These are phyloP conservation scores for Onychostoma macrolepis DNA, from an alignment of 2,113 vertebrate genomes.

Conservation along the genomic window DNA sequence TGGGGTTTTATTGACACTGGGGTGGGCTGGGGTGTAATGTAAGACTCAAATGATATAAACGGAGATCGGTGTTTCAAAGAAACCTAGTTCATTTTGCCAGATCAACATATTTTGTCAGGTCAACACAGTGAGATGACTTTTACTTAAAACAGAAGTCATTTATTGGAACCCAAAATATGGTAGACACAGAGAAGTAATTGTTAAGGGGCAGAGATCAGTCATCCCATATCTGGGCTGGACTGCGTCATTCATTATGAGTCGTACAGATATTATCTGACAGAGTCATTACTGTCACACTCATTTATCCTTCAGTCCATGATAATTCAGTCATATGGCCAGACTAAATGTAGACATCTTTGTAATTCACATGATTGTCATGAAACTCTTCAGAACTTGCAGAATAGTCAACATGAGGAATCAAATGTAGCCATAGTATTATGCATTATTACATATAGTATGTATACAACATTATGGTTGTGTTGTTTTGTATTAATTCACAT, in stretches of 20 bases:
- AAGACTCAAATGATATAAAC: neutral
- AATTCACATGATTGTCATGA: neutral
- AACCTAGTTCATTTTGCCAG: neutral
- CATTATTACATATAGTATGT: neutral
- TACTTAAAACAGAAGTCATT: neutral
- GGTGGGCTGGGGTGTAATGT: neutral
- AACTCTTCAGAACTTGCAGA: neutral
- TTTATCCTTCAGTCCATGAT: neutral
- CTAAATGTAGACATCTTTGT: neutral
- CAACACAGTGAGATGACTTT: neutral
- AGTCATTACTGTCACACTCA: neutral
- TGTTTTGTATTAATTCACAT: neutral
- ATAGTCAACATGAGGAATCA: neutral
- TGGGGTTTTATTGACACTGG: neutral
- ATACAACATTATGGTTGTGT: neutral
- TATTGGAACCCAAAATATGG: neutral
- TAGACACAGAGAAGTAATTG: neutral
- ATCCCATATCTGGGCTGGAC: neutral
- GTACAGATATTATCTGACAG: neutral
- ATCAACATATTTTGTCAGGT: neutral
- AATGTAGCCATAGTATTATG: neutral
- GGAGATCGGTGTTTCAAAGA: neutral
- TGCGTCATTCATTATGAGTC: neutral
- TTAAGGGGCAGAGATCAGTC: neutral
- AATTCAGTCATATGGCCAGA: neutral